Conservation (phyloP, 2,113 vertebrate genomes). For the Takifugu bimaculatus region DNA sequence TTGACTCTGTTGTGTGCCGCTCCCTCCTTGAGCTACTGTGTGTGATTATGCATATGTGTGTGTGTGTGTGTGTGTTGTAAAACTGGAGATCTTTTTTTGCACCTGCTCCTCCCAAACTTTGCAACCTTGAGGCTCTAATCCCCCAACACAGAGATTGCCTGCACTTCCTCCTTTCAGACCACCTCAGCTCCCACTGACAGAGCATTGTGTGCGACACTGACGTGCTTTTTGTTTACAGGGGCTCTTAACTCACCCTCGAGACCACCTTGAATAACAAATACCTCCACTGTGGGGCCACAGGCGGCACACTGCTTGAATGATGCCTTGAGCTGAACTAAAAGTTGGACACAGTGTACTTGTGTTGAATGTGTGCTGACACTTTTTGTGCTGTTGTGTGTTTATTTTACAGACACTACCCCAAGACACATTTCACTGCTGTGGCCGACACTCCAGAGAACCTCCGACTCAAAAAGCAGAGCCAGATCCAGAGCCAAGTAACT, state of each 20-base stretch:
- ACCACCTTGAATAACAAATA: constrained; percentile 59
- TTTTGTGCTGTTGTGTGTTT: constrained; percentile 31
- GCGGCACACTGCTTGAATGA: constrained; percentile 48
- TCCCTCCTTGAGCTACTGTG: background rate
- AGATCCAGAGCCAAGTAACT: constrained; percentile 94
- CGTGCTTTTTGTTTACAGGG: constrained; percentile 63
- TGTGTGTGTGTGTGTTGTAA: constrained; percentile 12
- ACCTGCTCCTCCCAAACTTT: constrained; percentile 49
- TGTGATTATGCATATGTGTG: background rate
- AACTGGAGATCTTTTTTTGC: constrained; percentile 24
- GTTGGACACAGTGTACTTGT: constrained; percentile 13
- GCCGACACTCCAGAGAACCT: constrained; percentile 96
- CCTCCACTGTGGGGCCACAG: constrained; percentile 42
- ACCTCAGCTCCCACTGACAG: constrained; percentile 44
- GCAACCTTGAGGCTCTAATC: constrained; percentile 32
- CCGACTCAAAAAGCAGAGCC: constrained; percentile 94
- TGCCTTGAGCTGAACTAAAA: background rate
- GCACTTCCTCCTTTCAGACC: constrained; percentile 44
- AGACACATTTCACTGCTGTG: constrained; percentile 92
- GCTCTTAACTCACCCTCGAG: constrained; percentile 54
- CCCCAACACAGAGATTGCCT: constrained; percentile 22
- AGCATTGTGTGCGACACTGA: constrained; percentile 56
- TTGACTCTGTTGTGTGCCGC: constrained; percentile 38
- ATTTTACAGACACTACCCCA: constrained; percentile 92
- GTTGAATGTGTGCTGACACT: constrained; percentile 26